phyloP scores from a whole-genome alignment of 2,888 invertebrate species.

The Deilephila elpenor region DNA sequence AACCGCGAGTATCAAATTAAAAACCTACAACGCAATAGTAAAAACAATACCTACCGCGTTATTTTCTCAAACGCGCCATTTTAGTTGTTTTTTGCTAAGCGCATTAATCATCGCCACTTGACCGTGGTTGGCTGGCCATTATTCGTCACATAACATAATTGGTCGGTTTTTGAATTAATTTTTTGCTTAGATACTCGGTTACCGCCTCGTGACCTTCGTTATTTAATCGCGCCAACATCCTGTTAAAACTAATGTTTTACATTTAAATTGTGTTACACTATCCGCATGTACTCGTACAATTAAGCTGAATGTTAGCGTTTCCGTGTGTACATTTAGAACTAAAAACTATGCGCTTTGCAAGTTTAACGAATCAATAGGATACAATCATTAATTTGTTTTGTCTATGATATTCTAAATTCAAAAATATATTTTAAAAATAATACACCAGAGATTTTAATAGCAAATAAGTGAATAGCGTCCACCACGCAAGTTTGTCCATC shows the following conservation, averaged over 20 bases:
- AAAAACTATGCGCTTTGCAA: background rate
- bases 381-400: background rate
- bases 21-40: constrained; percentile 11
- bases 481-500: background rate
- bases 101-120: constrained; percentile 45
- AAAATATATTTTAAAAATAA: background rate
- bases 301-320: background rate
- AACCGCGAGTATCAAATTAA: constrained; percentile 15
- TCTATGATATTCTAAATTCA: constrained; percentile 13
- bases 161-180: constrained; percentile 42
- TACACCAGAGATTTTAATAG: background rate
- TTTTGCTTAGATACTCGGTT: constrained; percentile 36
- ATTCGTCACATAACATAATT: constrained; percentile 43
- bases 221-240: constrained; percentile 23
- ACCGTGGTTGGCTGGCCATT: constrained; percentile 44
- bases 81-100: constrained; percentile 39
- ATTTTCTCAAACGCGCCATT: constrained; percentile 51
- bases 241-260: constrained; percentile 23
- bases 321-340: background rate
- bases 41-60: constrained; percentile 16
- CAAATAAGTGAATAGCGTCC: background rate
- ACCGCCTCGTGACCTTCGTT: constrained; percentile 37
- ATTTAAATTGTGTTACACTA: constrained; percentile 11
- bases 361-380: background rate
- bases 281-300: constrained; percentile 15